Evolutionary conservation across 2,113 vertebrate species (phyloP).

Genomic region (Rattus rattus): DNA sequence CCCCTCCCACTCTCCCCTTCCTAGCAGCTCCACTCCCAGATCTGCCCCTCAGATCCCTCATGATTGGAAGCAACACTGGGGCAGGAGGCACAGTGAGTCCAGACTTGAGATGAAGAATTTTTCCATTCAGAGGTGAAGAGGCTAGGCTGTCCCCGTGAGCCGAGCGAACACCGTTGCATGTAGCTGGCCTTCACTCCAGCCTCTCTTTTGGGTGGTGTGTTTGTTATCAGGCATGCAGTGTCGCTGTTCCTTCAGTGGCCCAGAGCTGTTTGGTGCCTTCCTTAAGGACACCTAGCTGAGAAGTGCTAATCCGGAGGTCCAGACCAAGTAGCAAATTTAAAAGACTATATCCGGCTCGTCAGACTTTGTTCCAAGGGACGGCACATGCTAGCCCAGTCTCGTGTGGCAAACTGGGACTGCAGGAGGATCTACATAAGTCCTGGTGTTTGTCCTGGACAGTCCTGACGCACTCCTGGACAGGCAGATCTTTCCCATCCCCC

Average conservation of each 20-base stretch:
- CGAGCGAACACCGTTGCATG: fast-evolving
- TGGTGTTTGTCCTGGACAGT: not conserved
- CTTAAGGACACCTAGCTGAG: not conserved
- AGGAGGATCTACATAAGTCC: not conserved
- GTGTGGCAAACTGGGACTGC: fast-evolving
- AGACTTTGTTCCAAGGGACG: not conserved
- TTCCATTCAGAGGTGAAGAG: not conserved
- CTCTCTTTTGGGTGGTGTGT: fast-evolving
- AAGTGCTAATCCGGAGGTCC: not conserved
- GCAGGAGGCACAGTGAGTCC: fast-evolving
- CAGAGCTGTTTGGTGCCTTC: not conserved
- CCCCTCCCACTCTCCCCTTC: fast-evolving
- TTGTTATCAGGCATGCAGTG: fast-evolving
- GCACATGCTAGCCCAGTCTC: fast-evolving
- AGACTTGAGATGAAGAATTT: not conserved
- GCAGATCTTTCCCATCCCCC: not conserved
- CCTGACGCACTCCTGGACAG: not conserved
- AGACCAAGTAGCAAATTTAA: not conserved
- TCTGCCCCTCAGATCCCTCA: not conserved
- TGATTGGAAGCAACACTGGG: not conserved
- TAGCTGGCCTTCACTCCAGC: fast-evolving
- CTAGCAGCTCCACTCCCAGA: not conserved
- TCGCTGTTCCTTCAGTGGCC: not conserved
- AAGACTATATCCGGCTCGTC: not conserved
- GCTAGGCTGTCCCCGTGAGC: fast-evolving